Base-by-base conservation (phyloP, 2,888 invertebrate genomes). In the Campoletis raptor region DNA sequence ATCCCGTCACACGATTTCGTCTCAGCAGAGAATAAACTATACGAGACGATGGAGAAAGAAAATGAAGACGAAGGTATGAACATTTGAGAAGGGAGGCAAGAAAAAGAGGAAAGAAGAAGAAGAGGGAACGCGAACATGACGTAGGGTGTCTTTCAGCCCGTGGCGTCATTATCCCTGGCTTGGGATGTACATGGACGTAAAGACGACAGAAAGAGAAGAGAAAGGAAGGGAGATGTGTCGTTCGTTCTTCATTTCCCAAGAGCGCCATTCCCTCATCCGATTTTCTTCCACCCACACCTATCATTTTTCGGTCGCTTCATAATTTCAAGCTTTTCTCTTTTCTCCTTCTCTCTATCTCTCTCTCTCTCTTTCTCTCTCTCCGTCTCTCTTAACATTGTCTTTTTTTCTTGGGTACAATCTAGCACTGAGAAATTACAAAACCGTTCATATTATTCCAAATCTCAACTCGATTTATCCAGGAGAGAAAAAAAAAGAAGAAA, bases 211-310 rank as follows among this genome's bases (percentile, higher is more conserved):
- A 42, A 74, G 37, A 69, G 54, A n/a, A 37, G 74, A 52, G 52
- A 67, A 67, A 42, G 7, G 15, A 37, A 57, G 66, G 66, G 54
- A 79, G 61, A 81, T 89, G 89, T 88, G 89, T 88, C 89, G 88
- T 90, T 89, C 89, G 90, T 90, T 90, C 89, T 91, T 92, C 91
- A 92, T 92, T 92, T 92, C 92, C 92, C 92, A 89, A 88, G 91
- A 91, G 92, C 90, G 87, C 90, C 90, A 89, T 91, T 89, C 90
- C 89, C 89, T 82, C 88, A 83, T 87, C 86, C 88, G 89, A 89
- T 89, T 89, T 90, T 88, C 86, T 86, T 87, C 85, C 61, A 86
- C 85, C 83, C 81, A 45, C 73, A 61, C 76, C 54, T 73, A 54
- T 86, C 77, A 77, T 83, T 81, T 81, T 83, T 85, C 64, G 64